Evolutionary conservation across 2,888 invertebrate genomes (phyloP), one percentile per base, ranked within the genome.

Genomic region (Melanargia galathea): DNA sequence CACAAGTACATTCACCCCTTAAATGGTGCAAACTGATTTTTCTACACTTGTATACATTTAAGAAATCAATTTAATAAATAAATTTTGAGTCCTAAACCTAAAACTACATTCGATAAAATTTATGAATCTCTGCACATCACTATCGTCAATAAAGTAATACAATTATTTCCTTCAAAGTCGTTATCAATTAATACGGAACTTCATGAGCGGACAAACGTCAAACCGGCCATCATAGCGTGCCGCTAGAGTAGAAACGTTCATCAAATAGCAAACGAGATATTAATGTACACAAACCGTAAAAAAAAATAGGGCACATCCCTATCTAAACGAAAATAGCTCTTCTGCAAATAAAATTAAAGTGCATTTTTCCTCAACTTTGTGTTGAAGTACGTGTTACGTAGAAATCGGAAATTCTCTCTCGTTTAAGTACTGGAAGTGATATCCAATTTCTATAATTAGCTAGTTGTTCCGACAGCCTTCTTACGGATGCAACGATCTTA

Each of bases 341-440:
- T 26, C 24, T 1, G 13, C 1, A 3, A 10, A 57, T 16, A 2
- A 22, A 10, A 20, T 40, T 61, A 62, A 65, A 38, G 26, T 26
- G 13, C 16, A 58, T 7, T 46, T 16, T 52, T 48, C 58, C 46
- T 22, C 18, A 40, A 49, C n/a, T 16, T 20, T 43, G 20, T 46
- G 20, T 16, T 54, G 8, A 24, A 46, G 49, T 38, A 24, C 58
- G 40, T 46, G 57, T 59, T 55, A 38, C 46, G 48, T 65, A 65
- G 67, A 68, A 68, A 68, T 68, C 65, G 49, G 59, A 68, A 63
- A 54, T 63, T 61, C 55, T 65, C 57, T 52, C 56, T 55, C 43
- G 51, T 35, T n/a, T 60, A 60, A 56, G 38, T 35, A 65, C 65
- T 68, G 66, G 68, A 63, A 66, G 64, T 62, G 64, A 68, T 60